Conservation (phyloP, 1,140 invertebrate genomes). For the Drosophila equinoxialis region DNA sequence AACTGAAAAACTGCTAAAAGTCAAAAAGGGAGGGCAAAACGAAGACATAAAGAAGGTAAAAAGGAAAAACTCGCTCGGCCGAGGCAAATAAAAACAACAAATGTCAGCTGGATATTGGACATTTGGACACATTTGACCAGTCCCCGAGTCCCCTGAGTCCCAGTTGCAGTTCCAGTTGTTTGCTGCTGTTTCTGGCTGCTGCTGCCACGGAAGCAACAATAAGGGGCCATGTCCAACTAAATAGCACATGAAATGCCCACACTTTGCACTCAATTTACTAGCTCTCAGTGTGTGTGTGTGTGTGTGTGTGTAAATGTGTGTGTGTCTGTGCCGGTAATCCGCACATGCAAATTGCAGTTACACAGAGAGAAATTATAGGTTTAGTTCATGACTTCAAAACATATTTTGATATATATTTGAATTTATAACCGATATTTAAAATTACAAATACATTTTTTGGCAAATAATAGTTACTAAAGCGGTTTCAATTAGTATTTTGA, state of each 20-base stretch:
- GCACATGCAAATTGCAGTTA: constrained; percentile 56
- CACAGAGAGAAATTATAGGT: constrained; percentile 38
- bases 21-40: constrained; percentile 24
- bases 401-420: no score
- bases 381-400: no score
- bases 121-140: constrained; percentile 18
- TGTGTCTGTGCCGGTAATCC: constrained; percentile 29
- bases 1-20: constrained; percentile 13
- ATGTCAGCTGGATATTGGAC: constrained; percentile 58
- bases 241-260: constrained; percentile 64
- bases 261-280: constrained; percentile 63
- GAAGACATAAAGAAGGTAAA: constrained; percentile 32
- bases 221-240: constrained; percentile 51
- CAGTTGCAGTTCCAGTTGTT: constrained; percentile 34
- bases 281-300: constrained; percentile 15
- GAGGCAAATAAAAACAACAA: constrained; percentile 33
- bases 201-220: constrained; percentile 70
- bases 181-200: constrained; percentile 18
- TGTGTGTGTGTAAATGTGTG: constrained; percentile 12
- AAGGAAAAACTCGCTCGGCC: constrained; percentile 40
- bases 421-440: no score
- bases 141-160: constrained; percentile 10
- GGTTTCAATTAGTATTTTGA: no score
- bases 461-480: no score
- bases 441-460: no score